Evolutionary conservation across 2,888 invertebrate species (phyloP).

Genomic region (Nymphalis urticae): DNA sequence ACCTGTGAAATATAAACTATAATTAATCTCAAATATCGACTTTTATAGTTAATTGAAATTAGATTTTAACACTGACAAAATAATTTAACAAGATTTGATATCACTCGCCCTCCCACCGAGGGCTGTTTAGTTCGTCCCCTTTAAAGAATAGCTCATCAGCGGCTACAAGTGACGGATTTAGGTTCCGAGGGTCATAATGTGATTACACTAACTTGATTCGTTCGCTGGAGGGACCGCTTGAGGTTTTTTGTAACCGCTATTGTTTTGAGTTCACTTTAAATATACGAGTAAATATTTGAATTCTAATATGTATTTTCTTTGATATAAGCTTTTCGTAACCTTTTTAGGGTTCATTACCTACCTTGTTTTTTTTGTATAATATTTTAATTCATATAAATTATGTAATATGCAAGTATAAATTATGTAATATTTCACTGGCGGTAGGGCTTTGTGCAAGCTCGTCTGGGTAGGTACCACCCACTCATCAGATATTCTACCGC

Average conservation of each 20-base stretch:
- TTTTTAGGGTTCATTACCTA: no score
- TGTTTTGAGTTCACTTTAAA: constrained; percentile 21
- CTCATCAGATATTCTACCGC: no score
- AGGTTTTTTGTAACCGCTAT: constrained; percentile 31
- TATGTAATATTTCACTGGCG: no score
- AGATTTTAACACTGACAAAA: constrained; percentile 4
- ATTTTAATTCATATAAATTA: no score
- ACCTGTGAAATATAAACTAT: background rate
- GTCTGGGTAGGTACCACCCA: no score
- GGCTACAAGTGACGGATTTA: constrained; percentile 55
- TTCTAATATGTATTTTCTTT: background rate
- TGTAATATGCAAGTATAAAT: no score
- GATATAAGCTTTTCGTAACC: no score
- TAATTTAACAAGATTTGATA: constrained; percentile 5
- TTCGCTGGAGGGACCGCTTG: constrained; percentile 22
- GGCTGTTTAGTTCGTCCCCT: constrained; percentile 21
- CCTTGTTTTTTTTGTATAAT: no score
- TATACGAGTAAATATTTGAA: background rate
- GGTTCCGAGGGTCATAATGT: constrained; percentile 55
- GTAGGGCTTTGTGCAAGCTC: no score
- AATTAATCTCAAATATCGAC: background rate
- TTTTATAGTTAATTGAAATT: constrained; percentile 3
- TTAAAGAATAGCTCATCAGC: constrained; percentile 72
- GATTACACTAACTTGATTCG: constrained; percentile 67
- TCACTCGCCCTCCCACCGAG: background rate